phyloP scores from a whole-genome alignment of 2,888 invertebrate genomes.

The Drosophila kambysellisi region DNA sequence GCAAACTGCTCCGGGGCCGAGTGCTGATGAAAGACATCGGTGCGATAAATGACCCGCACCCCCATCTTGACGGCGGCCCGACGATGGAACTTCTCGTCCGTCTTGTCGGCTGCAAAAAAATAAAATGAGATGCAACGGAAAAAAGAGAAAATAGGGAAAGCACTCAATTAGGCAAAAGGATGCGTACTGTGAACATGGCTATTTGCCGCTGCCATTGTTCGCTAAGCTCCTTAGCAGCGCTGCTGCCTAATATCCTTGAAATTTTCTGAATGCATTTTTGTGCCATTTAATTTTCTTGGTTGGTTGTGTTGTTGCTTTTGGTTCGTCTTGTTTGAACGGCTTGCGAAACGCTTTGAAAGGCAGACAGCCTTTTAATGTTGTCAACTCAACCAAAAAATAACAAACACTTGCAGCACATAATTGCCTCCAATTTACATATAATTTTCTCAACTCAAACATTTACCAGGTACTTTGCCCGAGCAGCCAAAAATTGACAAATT shows the following conservation, averaged over 20 bases:
- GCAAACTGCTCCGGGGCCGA: slow-evolving; percentile 80
- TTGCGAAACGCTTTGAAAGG: neutral
- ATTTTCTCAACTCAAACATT: neutral
- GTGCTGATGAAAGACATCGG: slow-evolving; percentile 79
- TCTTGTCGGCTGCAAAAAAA: slow-evolving; percentile 89
- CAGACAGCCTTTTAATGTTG: neutral
- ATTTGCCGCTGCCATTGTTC: slow-evolving; percentile 54
- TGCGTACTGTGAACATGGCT: neutral
- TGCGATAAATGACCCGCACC: slow-evolving; percentile 91
- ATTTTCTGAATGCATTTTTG: slow-evolving; percentile 28
- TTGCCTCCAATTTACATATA: neutral
- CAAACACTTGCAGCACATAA: neutral
- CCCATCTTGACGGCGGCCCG: slow-evolving; percentile 94
- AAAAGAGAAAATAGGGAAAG: neutral
- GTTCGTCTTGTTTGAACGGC: slow-evolving; percentile 13
- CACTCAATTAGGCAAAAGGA: slow-evolving; percentile 26
- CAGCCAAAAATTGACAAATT: neutral
- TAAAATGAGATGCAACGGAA: slow-evolving; percentile 3
- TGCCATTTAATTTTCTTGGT: neutral
- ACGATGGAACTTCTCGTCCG: slow-evolving; percentile 92
- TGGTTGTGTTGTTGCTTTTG: slow-evolving; percentile 5
- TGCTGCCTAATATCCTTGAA: slow-evolving; percentile 20
- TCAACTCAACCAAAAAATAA: neutral
- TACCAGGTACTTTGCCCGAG: neutral
- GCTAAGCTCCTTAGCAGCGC: slow-evolving; percentile 28